Base-by-base conservation (phyloP, 2,888 invertebrate genomes). In the Drosophila melanosoma region DNA sequence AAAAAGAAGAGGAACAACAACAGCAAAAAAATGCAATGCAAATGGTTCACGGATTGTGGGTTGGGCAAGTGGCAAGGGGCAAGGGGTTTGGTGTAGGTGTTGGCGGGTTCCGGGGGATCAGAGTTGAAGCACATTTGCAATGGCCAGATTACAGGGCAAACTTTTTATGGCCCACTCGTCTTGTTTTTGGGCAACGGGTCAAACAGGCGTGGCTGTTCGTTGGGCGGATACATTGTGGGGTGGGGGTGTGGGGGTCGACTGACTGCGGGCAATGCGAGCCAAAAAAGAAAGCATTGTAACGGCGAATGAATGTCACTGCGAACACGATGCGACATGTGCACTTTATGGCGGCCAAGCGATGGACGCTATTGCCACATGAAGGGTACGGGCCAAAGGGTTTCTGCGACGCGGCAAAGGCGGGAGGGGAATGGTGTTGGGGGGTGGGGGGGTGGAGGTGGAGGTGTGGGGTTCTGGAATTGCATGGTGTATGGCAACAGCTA, bases 301-400 rank as follows among this genome's bases (percentile, higher is more conserved):
- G 88, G 83, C 88, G 88, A 85, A 91, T 89, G 91, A 91, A 91
- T 91, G 91, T 91, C 91, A 89, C 90, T 88, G 89, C 83, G 91
- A 91, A 91, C 92, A 91, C 87, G 87, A 88, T 83, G 83, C 92
- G 92, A 91, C 92, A 92, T 91, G 85, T 91, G 91, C 92, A 91
- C 91, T 91, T 92, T 91, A 92, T 91, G 90, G 91, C 86, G 86
- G 77, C 76, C 80, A 82, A 59, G 71, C 78, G 74, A 78, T 66
- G 73, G 80, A 80, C 67, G 80, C 67, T 66, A 61, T 66, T 82
- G 81, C 83, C 77, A 68, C 72, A 75, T 45, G 51, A 60, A 51
- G 35, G 40, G 17, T 6, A 29, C 40, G 20, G 1, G 3, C 17
- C 5, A 4, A 17, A 26, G 61, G 51, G 1, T 4, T 29, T 23